A percentile compares a stretch with the other conserved stretches of the same genome.
These are phyloP conservation scores for Drosophila pruinosa DNA, from an alignment of 1,140 invertebrate species.

Conservation along the genomic window DNA sequence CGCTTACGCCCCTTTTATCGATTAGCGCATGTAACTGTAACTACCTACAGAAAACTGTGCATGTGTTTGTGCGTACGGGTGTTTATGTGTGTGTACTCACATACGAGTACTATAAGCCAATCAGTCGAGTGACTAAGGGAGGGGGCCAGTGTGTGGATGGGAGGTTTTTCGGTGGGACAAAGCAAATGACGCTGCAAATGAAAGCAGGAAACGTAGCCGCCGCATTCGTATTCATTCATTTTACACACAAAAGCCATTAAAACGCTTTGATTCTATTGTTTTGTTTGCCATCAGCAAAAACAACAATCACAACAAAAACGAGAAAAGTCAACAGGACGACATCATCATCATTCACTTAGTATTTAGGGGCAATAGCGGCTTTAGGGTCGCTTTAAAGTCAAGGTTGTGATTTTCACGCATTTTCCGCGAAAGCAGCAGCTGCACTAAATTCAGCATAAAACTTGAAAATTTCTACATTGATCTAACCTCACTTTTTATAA, in stretches of 20 bases:
- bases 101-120: conserved; percentile 26
- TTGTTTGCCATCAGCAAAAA: conserved; percentile 77
- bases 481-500: conserved; percentile 8
- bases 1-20: conserved; percentile 45
- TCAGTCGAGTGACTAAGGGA: conserved; percentile 3
- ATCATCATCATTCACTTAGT: neutral
- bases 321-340: conserved; percentile 20
- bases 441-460: conserved; percentile 1
- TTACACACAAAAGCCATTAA: conserved; percentile 80
- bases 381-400: conserved; percentile 54
- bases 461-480: conserved; percentile 3
- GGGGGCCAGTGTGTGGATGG: neutral
- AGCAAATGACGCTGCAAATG: conserved; percentile 79
- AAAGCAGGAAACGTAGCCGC: conserved; percentile 71
- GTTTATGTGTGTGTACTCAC: neutral
- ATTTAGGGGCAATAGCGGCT: conserved; percentile 9
- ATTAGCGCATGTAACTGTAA: conserved; percentile 66
- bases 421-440: too few relatives aligned
- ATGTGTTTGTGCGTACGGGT: neutral
- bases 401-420: conserved; percentile 44
- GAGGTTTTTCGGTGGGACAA: conserved; percentile 32
- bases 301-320: conserved; percentile 27
- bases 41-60: conserved; percentile 27
- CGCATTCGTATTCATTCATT: conserved; percentile 69
- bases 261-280: conserved; percentile 79